phyloP scores from a whole-genome alignment of 2,888 invertebrate species.

The Lathronympha strigana region DNA sequence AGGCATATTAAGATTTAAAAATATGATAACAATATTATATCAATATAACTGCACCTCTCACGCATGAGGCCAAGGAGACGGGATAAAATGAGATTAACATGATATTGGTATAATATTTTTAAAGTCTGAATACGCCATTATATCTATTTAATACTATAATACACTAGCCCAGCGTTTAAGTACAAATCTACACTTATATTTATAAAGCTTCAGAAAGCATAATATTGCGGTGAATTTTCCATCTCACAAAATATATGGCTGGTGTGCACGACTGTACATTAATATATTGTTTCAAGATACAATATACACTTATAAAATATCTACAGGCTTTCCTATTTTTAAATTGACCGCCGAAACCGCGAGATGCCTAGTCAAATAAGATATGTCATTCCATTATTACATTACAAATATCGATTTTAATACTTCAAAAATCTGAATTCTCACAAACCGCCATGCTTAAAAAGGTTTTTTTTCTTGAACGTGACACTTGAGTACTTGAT shows the following conservation, averaged over 20 bases:
- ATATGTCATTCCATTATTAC: slow-evolving; percentile 65
- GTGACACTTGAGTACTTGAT: slow-evolving; percentile 65
- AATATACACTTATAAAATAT: slow-evolving; percentile 52
- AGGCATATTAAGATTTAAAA: not conserved
- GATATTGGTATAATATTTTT: not conserved
- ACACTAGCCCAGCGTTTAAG: slow-evolving; percentile 45
- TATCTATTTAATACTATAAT: slow-evolving; percentile 43
- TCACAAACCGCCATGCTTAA: slow-evolving; percentile 31
- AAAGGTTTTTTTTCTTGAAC: slow-evolving; percentile 52
- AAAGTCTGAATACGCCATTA: not conserved
- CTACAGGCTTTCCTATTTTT: slow-evolving; percentile 52
- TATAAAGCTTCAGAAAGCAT: slow-evolving; percentile 65
- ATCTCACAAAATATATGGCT: slow-evolving; percentile 64
- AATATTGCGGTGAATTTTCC: slow-evolving; percentile 48
- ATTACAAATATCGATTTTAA: slow-evolving; percentile 46
- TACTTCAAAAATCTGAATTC: slow-evolving; percentile 14
- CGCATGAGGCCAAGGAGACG: not conserved
- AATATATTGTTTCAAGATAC: slow-evolving; percentile 49
- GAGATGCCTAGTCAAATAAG: slow-evolving; percentile 54
- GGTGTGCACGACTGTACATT: slow-evolving; percentile 67
- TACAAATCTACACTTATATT: slow-evolving; percentile 50
- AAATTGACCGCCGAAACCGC: slow-evolving; percentile 57
- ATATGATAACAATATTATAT: not conserved
- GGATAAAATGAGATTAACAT: not conserved
- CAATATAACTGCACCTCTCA: not conserved